A percentile compares a stretch with the other conserved stretches of the same genome.
Conservation (phyloP, 2,888 invertebrate genomes). For the Phengaris arion region DNA sequence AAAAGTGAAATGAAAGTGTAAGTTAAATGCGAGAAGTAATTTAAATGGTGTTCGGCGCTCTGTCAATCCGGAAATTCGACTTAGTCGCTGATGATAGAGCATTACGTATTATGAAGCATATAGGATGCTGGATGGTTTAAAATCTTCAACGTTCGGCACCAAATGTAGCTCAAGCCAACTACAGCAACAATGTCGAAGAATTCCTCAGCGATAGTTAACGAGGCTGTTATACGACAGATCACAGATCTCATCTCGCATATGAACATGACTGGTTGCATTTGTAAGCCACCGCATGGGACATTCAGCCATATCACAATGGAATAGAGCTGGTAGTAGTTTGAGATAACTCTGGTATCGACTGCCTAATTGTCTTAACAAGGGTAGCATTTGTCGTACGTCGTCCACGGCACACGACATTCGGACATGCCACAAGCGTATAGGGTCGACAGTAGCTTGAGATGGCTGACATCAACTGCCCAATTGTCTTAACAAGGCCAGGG, state of each 20-base stretch:
- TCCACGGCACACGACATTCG: too few species aligned
- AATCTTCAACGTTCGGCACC: too few species aligned
- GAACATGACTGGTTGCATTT: neutral
- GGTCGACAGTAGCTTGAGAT: neutral
- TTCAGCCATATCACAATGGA: neutral
- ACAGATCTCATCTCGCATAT: conserved; percentile 14
- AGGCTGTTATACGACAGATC: neutral
- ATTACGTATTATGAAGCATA: too few species aligned
- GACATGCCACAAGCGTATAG: too few species aligned
- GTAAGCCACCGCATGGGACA: neutral
- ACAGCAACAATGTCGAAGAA: neutral
- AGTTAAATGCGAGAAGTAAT: too few species aligned
- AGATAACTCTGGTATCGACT: too few species aligned
- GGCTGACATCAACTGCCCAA: neutral
- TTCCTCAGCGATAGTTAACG: neutral
- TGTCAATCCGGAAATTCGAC: too few species aligned
- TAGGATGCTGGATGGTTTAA: too few species aligned
- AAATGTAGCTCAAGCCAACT: neutral
- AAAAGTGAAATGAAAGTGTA: too few species aligned
- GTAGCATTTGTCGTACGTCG: neutral
- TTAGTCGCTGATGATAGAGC: too few species aligned
- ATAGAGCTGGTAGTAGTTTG: neutral
- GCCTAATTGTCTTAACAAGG: neutral
- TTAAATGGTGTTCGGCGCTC: too few species aligned
- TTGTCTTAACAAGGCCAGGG: conserved; percentile 9